phyloP scores from a whole-genome alignment of 35 echinoderm and acorn worm species.

The Apostichopus japonicus region DNA sequence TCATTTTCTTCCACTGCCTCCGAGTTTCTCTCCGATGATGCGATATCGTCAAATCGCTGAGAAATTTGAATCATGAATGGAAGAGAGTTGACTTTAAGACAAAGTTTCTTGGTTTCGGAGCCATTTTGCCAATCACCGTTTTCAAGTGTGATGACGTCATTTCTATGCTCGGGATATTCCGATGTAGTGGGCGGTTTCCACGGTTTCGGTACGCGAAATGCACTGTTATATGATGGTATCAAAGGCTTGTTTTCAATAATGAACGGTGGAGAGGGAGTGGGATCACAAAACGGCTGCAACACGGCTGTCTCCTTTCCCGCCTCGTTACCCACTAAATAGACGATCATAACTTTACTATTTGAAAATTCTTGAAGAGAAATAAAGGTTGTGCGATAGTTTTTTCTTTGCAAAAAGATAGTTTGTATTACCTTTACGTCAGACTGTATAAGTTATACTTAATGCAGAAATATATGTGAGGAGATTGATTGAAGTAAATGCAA shows the following conservation, averaged over 20 bases:
- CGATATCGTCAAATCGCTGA: not conserved
- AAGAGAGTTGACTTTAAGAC: not conserved
- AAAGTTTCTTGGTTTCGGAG: not conserved
- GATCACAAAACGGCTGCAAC: not conserved
- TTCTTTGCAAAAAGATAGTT: no score
- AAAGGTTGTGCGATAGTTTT: no score
- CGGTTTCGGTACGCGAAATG: not conserved
- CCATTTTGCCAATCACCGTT: not conserved
- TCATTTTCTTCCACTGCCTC: no score
- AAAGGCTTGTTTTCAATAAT: not conserved
- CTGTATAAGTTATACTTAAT: no score
- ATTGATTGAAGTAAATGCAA: no score
- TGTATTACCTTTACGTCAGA: no score
- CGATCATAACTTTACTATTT: not conserved
- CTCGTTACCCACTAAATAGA: conserved; percentile 10
- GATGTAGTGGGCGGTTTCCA: not conserved
- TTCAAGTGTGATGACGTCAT: not conserved
- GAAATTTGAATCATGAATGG: not conserved
- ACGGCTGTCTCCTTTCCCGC: conserved; percentile 10
- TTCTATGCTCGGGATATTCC: not conserved
- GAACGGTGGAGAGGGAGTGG: not conserved
- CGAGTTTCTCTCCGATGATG: not conserved
- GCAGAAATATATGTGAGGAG: no score
- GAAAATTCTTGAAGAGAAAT: no score
- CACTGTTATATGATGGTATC: conserved; percentile 11